Conservation (phyloP, 2,888 invertebrate species). For the Lasioglossum zephyrum region DNA sequence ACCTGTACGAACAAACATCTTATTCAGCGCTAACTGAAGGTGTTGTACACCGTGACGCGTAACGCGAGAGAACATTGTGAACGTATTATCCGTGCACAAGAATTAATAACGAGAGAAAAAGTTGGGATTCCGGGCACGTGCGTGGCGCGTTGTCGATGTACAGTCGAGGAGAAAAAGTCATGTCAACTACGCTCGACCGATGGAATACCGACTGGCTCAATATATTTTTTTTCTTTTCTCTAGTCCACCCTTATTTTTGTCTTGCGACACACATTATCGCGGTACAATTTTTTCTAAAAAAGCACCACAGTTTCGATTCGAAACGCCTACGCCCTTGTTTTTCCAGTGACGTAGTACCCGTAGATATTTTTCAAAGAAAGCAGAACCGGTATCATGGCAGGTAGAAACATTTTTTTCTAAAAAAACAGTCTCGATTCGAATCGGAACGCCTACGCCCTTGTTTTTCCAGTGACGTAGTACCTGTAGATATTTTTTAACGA, state of each 20-base stretch:
- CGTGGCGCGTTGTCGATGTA: conserved; percentile 30
- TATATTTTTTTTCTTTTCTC: conserved; percentile 19
- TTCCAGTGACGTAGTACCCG: conserved; percentile 70
- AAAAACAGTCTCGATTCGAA: background rate
- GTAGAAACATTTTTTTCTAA: conserved; percentile 89
- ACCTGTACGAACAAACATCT: conserved; percentile 34
- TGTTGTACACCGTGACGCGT: conserved; percentile 44
- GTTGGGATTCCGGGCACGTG: conserved; percentile 15
- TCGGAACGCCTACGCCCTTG: background rate
- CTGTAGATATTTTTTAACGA: conserved; percentile 87
- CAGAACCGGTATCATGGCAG: conserved; percentile 96
- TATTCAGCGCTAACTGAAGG: conserved; percentile 41
- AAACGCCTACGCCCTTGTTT: background rate
- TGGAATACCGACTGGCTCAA: conserved; percentile 34
- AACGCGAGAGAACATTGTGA: conserved; percentile 18
- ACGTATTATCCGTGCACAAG: conserved; percentile 19
- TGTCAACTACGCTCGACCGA: conserved; percentile 64
- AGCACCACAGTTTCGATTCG: conserved; percentile 9
- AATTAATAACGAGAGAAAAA: conserved; percentile 25
- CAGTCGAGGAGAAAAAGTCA: conserved; percentile 47
- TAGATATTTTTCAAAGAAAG: conserved; percentile 88
- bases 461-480: conserved; percentile 68
- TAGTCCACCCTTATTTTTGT: conserved; percentile 19
- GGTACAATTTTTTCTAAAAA: conserved; percentile 43
- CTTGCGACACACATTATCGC: conserved; percentile 47